Base-by-base conservation (phyloP, 2,113 vertebrate species). In the Chaetura pelagica region DNA sequence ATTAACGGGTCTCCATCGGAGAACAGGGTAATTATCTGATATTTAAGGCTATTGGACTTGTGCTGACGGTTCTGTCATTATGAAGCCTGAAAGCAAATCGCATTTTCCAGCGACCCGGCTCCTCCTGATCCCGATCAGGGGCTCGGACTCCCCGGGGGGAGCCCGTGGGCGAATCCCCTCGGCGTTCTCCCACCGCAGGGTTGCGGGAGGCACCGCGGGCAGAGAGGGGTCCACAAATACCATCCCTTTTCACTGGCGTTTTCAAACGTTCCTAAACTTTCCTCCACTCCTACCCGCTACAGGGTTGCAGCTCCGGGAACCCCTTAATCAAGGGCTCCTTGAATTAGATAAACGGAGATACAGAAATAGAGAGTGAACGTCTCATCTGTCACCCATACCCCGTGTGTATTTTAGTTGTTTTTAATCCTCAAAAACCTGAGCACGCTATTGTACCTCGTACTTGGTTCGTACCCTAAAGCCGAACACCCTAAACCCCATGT, bases 11-110 rank as follows among this genome's bases (percentile, higher is more conserved):
- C 84, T 76, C 21, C 96, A 19, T 63, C 80, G 72, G 88, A 95
- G 85, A 96, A 93, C 89, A 95, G 85, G 97, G 89, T 94, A 95
- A 97, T 97, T 95, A 95, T 87, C 42, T 18, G 52, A 81, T 96
- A 76, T 85, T 97, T 94, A 78, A 68, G 68, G 78, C 68, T 30
- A 74, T 90, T 66, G 90, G 94, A 86, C 95, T 95, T 42, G 27
- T 61, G n/a, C 73, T 93, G 92, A 80, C 30, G 80, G 27, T 87
- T 92, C 67, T 62, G 89, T 89, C 94, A 5, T 69, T 74, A 44
- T 10, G 80, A 76, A 94, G n/a, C 54, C 73, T 48, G 81, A 30
- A 79, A 95, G 59, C 24, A 64, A 66, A 87, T n/a, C 4, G 17
- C 35, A 0, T 40, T 94, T 90, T 30, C n/a, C 27, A 11, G 42